These are phyloP conservation scores for Chrysolina oricalcia DNA, from an alignment of 2,888 invertebrate species.

Conservation along the genomic window DNA sequence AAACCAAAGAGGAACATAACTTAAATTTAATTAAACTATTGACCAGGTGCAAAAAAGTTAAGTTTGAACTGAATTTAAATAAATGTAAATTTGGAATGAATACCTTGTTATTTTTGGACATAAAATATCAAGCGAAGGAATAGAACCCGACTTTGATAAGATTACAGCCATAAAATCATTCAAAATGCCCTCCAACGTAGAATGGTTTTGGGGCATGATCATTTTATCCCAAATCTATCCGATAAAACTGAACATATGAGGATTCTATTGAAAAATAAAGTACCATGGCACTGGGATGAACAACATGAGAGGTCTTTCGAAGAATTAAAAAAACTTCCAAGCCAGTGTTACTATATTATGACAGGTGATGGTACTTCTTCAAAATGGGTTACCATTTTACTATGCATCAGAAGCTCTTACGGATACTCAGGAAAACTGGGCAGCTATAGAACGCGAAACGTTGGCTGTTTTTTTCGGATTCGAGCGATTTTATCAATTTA, in stretches of 20 bases:
- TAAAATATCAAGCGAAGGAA: background rate
- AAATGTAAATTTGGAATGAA: slow-evolving; percentile 6
- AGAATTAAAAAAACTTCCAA: background rate
- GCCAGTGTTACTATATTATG: background rate
- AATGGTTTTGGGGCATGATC: background rate
- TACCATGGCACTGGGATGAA: too few species aligned
- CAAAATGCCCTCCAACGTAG: background rate
- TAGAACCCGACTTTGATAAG: background rate
- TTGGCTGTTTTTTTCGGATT: background rate
- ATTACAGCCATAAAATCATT: background rate
- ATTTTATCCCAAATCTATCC: background rate
- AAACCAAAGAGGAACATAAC: slow-evolving; percentile 13
- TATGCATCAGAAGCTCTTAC: background rate
- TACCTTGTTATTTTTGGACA: slow-evolving; percentile 4
- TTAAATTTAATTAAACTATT: background rate
- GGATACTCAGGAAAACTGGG: background rate
- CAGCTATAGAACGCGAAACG: background rate
- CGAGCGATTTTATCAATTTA: background rate
- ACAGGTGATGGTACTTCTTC: background rate
- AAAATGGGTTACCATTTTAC: background rate
- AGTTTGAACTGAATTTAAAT: background rate
- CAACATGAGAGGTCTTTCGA: too few species aligned
- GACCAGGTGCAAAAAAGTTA: background rate
- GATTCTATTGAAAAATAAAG: too few species aligned
- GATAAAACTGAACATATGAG: too few species aligned